Conservation (phyloP, 1,140 invertebrate species). For the Probaryconus sp. region DNA sequence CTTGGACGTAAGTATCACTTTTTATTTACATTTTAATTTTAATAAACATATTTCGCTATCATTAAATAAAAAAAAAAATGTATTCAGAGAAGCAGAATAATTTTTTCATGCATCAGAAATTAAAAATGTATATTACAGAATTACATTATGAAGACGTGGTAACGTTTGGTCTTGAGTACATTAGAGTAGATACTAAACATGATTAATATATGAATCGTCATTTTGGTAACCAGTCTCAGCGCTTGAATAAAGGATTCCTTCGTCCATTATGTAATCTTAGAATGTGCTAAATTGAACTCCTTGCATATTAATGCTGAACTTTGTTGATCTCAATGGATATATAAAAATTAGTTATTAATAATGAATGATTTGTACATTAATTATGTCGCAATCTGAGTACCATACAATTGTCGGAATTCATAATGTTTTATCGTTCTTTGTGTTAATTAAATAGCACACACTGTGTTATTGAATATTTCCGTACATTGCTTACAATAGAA, state of each 20-base stretch:
- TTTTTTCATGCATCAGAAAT: conserved; percentile 1
- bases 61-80: too few species aligned
- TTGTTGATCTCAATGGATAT: conserved; percentile 1
- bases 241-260: conserved; percentile 34
- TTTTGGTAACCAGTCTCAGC: conserved; percentile 19
- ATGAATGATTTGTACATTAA: neutral
- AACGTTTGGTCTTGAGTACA: conserved; percentile 15
- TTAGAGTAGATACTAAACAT: conserved; percentile 25
- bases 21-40: neutral
- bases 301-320: conserved; percentile 23
- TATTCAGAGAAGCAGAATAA: conserved; percentile 3
- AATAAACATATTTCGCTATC: too few species aligned
- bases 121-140: conserved; percentile 4
- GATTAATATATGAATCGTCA: conserved; percentile 46
- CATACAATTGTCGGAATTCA: too few species aligned
- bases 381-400: neutral
- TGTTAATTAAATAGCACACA: too few species aligned
- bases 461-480: too few species aligned
- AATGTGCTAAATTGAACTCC: conserved; percentile 33
- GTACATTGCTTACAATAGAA: too few species aligned
- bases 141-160: conserved; percentile 7
- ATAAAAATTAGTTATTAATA: neutral
- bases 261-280: conserved; percentile 36
- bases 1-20: conserved; percentile 67
- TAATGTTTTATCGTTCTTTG: too few species aligned